Conservation (phyloP, 2,797 vertebrate species). For the Chanos chanos region DNA sequence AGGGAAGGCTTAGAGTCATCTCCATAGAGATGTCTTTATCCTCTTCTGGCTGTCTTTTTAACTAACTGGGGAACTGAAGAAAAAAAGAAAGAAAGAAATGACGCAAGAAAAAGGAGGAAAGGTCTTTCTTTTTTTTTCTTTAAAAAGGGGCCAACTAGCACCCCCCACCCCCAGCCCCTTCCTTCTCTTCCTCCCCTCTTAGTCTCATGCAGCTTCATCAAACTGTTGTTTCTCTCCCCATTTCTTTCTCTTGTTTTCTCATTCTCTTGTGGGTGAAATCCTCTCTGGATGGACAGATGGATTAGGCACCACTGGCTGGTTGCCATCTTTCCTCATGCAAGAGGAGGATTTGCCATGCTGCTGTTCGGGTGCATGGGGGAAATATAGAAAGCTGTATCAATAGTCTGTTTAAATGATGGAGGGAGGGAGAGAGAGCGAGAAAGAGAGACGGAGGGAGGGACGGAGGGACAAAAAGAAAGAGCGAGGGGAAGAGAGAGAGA, state of each 20-base stretch:
- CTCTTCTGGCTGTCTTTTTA: constrained; percentile 65
- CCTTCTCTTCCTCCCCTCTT: constrained; percentile 36
- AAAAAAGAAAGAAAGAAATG: constrained; percentile 12
- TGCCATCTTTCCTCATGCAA: constrained; percentile 63
- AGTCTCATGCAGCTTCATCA: constrained; percentile 42
- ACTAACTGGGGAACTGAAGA: constrained; percentile 60
- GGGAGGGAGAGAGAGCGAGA: neutral
- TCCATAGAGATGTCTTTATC: constrained; percentile 77
- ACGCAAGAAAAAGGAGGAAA: constrained; percentile 51
- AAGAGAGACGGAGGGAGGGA: neutral
- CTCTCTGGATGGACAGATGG: neutral
- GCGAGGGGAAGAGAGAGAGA: neutral
- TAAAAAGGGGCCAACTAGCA: constrained; percentile 45
- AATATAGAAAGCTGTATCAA: constrained; percentile 43
- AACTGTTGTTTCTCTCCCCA: constrained; percentile 46
- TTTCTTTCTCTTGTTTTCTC: constrained; percentile 43
- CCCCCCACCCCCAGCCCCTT: constrained; percentile 36
- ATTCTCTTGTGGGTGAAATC: too few species aligned
- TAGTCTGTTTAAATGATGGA: constrained; percentile 7
- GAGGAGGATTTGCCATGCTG: constrained; percentile 62
- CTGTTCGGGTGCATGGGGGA: constrained; percentile 61
- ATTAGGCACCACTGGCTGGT: constrained; percentile 45
- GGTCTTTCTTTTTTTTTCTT: constrained; percentile 53
- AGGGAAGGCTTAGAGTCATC: constrained; percentile 60
- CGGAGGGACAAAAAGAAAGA: neutral